These are phyloP conservation scores for Epinephelus malabaricus DNA, from an alignment of 2,797 vertebrate genomes.

Conservation along the genomic window DNA sequence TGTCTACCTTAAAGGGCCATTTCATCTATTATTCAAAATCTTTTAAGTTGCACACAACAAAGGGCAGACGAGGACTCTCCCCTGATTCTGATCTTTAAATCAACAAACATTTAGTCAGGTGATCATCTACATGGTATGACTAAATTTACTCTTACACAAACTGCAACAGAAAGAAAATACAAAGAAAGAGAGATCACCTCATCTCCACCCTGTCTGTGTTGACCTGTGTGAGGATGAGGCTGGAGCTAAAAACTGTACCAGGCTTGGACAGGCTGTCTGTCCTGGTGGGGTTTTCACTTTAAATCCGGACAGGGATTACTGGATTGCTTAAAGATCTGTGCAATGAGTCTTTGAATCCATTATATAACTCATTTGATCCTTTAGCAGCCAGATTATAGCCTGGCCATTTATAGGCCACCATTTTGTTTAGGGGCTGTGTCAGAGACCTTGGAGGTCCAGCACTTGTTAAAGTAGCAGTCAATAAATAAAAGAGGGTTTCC, in stretches of 20 bases:
- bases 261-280: slow-evolving; percentile 43
- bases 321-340: slow-evolving; percentile 66
- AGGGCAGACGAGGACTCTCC: neutral
- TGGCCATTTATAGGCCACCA: slow-evolving; percentile 55
- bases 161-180: too few relatives aligned
- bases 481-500: slow-evolving; percentile 6
- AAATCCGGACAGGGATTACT: slow-evolving; percentile 79
- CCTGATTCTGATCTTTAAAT: slow-evolving; percentile 2
- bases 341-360: slow-evolving; percentile 64
- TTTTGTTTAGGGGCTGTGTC: slow-evolving; percentile 29
- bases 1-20: neutral
- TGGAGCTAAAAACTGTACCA: slow-evolving; percentile 29
- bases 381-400: slow-evolving; percentile 65
- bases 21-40: slow-evolving; percentile 24
- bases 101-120: neutral
- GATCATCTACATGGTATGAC: neutral
- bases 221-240: slow-evolving; percentile 5
- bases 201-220: neutral
- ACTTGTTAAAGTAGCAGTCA: slow-evolving; percentile 1
- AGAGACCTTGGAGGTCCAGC: slow-evolving; percentile 23
- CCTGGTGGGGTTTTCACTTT: slow-evolving; percentile 58
- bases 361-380: slow-evolving; percentile 79
- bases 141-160: too few relatives aligned
- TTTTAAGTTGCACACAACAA: neutral
- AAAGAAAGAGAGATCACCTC: too few relatives aligned